phyloP scores from a whole-genome alignment of 2,888 invertebrate genomes.

The Hydropsyche betteni region DNA sequence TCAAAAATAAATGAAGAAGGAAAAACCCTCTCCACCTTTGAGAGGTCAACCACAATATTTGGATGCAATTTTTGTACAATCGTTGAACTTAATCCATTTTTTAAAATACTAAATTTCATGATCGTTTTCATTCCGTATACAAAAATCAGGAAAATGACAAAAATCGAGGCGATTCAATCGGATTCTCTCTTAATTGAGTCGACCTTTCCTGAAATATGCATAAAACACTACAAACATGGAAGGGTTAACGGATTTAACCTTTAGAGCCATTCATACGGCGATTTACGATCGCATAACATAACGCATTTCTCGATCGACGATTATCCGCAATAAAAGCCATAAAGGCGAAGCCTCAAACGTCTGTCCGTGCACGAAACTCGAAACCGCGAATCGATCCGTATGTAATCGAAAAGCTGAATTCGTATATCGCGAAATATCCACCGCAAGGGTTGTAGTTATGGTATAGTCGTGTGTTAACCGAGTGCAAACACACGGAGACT shows the following conservation, averaged over 20 bases:
- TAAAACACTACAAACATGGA: conserved; percentile 1
- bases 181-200: not conserved
- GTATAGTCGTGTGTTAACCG: not conserved
- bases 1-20: conserved; percentile 9
- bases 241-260: not conserved
- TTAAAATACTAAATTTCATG: not conserved
- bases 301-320: conserved; percentile 14
- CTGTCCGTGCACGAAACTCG: not conserved
- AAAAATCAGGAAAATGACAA: not conserved
- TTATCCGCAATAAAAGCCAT: conserved; percentile 21
- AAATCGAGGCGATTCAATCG: not conserved
- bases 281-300: conserved; percentile 19
- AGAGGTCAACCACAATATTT: conserved; percentile 25
- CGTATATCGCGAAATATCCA: too few species aligned
- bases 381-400: too few species aligned
- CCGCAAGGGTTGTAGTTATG: too few species aligned
- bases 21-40: not conserved
- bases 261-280: not conserved
- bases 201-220: not conserved
- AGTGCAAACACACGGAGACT: conserved; percentile 21
- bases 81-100: not conserved
- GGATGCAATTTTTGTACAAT: conserved; percentile 21
- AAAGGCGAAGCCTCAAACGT: conserved; percentile 13
- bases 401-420: too few species aligned
- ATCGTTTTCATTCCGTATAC: not conserved